Evolutionary conservation across 2,797 vertebrate species (phyloP), one percentile per base, ranked within the genome.

Genomic region (Muscicapa striata): DNA sequence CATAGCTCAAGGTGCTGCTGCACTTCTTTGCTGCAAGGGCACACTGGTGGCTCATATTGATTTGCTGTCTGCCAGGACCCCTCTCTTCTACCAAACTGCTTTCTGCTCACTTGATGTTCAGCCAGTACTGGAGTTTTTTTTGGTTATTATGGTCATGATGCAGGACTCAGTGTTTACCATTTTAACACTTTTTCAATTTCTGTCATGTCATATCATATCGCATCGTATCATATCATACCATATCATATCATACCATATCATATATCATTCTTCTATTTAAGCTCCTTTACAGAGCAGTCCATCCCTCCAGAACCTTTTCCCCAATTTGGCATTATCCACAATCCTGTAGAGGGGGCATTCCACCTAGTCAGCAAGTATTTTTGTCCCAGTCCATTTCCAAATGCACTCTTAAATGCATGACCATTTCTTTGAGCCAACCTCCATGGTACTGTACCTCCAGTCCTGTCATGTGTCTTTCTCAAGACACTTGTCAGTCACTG

Each of bases 341-440:
- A 24, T 61, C 8, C 11, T 14, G 3, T 18, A 49, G 12, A 41
- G 12, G 4, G 7, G 15, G 3, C 0, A 0, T 52, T 72, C n/a
- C 32, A 80, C 15, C 7, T 19, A n/a, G 13, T 22, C 20, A 64
- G 26, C 15, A 83, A 61, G 8, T 38, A 4, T 1, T 51, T 68
- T 62, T 52, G 45, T 2, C 22, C 40, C 17, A 30, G 1, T 40
- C 22, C 2, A 30, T 83, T 70, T 17, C 21, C 24, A 64, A 45
- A 66, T 36, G 15, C 27, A n/a, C 24, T 80, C 27, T 61, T 73
- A 46, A 89, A 84, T 11, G 62, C 17, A 12, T 8, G 13, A n/a
- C 14, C 6, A 21, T 73, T 74, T 64, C 22, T 64, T 84, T 67
- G 26, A 14, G 41, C 20, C 48, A 84, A 29, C 1, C 9, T 26